Base-by-base conservation (phyloP, 2,888 invertebrate species). In the Aspidiotus destructor region DNA sequence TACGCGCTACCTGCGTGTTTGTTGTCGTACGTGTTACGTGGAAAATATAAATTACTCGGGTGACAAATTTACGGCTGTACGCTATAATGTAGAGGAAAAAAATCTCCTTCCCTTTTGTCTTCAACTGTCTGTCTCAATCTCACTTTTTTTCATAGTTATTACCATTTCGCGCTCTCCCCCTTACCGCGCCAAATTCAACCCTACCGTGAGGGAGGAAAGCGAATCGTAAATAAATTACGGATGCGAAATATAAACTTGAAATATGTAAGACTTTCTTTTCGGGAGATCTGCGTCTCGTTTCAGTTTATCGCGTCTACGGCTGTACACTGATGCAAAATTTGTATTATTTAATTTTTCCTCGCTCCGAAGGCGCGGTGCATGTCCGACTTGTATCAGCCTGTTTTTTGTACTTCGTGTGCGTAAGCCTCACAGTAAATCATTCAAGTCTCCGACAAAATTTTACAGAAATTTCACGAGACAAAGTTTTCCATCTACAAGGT, bases 1-100 rank as follows among this genome's bases (percentile, higher is more conserved):
- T 48, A n/a, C 48, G 48, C 28, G 28, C 5, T 48, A 48, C 48
- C 48, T 48, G 48, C 11, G 11, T 48, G 6, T n/a, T 3, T 28
- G 28, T 28, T 28, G 28, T 5, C 28, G 28, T 28, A 28, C 28
- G 28, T 28, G 28, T 28, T 28, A 28, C 28, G 28, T 28, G 5
- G 28, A 28, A 48, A 48, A n/a, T 48, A 48, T 48, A 48, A 48
- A 48, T 48, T 48, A 48, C 48, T 48, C n/a, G 48, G 48, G 48
- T 48, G 48, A 48, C 48, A 48, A 48, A 48, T 48, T 48, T 48
- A 48, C 48, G 48, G 48, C 48, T 48, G 48, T n/a, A 48, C 11
- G n/a, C 48, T 48, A n/a, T 48, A 6, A 48, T 48, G 28, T 28
- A 28, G 5, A 28, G 28, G 28, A 28, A 28, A 28, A 28, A 28